Percentiles rank a stretch among this genome's conserved stretches.
phyloP scores from a whole-genome alignment of 2,797 vertebrate genomes.

The Lutjanus argentimaculatus region DNA sequence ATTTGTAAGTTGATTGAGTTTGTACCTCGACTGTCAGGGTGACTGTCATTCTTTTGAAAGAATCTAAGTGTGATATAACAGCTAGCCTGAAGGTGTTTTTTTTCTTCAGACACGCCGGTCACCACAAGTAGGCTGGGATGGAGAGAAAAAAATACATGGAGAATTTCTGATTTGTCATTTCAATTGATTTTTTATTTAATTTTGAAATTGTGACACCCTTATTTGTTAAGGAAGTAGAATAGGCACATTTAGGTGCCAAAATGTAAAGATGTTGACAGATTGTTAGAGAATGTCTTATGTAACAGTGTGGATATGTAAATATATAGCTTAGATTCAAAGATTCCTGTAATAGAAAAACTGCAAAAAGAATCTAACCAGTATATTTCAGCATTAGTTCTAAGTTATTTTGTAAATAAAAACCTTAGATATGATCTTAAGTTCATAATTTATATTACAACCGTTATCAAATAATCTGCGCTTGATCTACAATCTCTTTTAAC shows the following conservation, averaged over 20 bases:
- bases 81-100: too few species aligned
- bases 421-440: not conserved
- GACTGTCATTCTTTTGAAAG: too few species aligned
- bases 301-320: not conserved
- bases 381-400: not conserved
- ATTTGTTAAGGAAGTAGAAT: not conserved
- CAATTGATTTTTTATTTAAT: too few species aligned
- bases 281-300: not conserved
- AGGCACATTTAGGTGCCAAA: not conserved
- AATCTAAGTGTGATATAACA: too few species aligned
- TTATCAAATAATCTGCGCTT: not conserved
- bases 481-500: not conserved
- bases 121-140: too few species aligned
- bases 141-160: too few species aligned
- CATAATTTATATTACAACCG: not conserved
- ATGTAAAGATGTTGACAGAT: not conserved
- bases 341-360: not conserved
- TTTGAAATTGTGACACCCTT: too few species aligned
- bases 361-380: not conserved
- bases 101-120: too few species aligned
- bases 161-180: too few species aligned
- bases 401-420: not conserved
- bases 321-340: not conserved
- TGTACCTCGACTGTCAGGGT: too few species aligned
- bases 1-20: too few species aligned